These are phyloP conservation scores for Tyto alba DNA, from an alignment of 2,113 vertebrate species.

Conservation along the genomic window DNA sequence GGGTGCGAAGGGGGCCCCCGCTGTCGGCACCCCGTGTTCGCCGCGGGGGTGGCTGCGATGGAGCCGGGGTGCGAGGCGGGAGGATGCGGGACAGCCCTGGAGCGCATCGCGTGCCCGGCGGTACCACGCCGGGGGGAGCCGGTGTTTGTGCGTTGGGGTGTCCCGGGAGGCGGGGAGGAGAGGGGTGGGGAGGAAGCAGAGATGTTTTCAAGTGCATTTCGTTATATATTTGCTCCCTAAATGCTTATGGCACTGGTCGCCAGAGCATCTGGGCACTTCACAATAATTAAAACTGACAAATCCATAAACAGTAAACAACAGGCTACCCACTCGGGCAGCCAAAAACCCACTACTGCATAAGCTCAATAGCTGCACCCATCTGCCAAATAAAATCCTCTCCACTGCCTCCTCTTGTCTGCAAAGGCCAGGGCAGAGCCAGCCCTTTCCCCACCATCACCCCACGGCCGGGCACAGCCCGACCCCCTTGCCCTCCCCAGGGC, in stretches of 20 bases:
- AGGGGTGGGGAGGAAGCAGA: neutral
- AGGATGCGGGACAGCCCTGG: neutral
- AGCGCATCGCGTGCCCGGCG: rapidly evolving
- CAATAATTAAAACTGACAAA: conserved; percentile 72
- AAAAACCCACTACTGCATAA: conserved; percentile 63
- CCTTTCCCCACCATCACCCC: neutral
- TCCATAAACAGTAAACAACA: conserved; percentile 70
- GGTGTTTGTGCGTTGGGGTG: neutral
- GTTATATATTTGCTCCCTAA: conserved; percentile 53
- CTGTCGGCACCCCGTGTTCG: neutral
- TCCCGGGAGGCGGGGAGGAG: neutral
- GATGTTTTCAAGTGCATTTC: conserved; percentile 19
- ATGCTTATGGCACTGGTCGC: conserved; percentile 53
- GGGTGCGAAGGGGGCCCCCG: neutral
- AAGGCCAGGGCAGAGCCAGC: neutral
- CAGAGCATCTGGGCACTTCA: conserved; percentile 68
- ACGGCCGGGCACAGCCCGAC: neutral
- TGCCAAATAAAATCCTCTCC: conserved; percentile 58
- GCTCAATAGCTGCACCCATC: conserved; percentile 65
- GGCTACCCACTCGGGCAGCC: conserved; percentile 65
- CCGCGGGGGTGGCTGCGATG: neutral
- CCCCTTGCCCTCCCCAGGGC: neutral
- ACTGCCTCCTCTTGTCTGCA: conserved; percentile 7
- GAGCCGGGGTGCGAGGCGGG: neutral
- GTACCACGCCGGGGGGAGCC: neutral